A percentile compares a stretch with the other conserved stretches of the same genome.
Conservation (phyloP, 2,113 vertebrate species). For the Pelobates fuscus region DNA sequence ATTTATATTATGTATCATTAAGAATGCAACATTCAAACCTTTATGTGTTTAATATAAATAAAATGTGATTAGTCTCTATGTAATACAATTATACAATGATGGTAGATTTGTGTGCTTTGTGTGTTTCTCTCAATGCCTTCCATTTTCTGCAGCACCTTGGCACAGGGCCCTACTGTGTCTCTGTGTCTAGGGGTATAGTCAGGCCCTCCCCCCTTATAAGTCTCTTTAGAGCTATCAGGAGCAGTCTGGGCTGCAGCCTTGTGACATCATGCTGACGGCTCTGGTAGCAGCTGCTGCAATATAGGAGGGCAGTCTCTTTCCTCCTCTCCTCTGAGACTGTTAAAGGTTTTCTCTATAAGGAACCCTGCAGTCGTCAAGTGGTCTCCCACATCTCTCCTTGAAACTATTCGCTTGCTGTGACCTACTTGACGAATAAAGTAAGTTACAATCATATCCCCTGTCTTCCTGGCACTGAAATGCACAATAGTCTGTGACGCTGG, state of each 20-base stretch:
- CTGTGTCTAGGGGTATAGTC: slow-evolving; percentile 1
- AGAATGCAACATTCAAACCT: too few species aligned
- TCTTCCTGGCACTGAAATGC: neutral
- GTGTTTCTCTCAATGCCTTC: neutral
- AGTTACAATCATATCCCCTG: slow-evolving; percentile 12
- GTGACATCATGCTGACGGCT: slow-evolving; percentile 39
- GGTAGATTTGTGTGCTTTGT: too few species aligned
- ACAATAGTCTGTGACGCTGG: neutral
- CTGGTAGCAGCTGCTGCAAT: slow-evolving; percentile 23
- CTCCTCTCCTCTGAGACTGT: slow-evolving; percentile 15
- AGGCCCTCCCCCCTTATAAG: slow-evolving; percentile 17
- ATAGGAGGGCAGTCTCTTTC: slow-evolving; percentile 23
- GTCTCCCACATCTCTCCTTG: neutral
- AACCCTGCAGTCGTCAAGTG: slow-evolving; percentile 1
- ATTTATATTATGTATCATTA: too few species aligned
- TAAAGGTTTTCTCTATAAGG: slow-evolving; percentile 19
- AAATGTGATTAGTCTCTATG: too few species aligned
- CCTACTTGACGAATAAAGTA: slow-evolving; percentile 29
- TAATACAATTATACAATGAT: too few species aligned
- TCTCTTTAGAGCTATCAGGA: slow-evolving; percentile 3
- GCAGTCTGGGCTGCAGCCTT: slow-evolving; percentile 35
- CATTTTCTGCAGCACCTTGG: slow-evolving; percentile 5
- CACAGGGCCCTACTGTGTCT: neutral
- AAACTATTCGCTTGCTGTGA: neutral
- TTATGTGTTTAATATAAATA: too few species aligned